Evolutionary conservation across 2,113 vertebrate species (phyloP).

Genomic region (Corythaeola cristata): DNA sequence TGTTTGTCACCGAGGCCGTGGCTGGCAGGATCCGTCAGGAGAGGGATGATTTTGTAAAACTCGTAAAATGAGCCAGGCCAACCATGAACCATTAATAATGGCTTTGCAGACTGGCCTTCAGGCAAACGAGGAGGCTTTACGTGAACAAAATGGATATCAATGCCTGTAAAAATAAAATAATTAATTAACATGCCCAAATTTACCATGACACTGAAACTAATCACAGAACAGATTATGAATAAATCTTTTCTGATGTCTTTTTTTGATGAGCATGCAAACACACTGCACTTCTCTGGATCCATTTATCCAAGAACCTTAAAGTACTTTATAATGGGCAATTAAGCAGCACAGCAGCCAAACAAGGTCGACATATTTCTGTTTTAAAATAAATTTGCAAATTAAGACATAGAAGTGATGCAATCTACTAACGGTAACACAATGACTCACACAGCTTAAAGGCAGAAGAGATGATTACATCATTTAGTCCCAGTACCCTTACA

Average conservation of each 20-base stretch:
- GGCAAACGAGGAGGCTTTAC: conserved; percentile 66
- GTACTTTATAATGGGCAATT: neutral
- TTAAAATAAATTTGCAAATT: conserved; percentile 30
- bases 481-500: neutral
- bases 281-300: neutral
- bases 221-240: neutral
- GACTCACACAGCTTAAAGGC: conserved; percentile 10
- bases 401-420: neutral
- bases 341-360: neutral
- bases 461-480: neutral
- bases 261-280: neutral
- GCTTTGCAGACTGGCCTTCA: conserved; percentile 57
- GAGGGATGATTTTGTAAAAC: conserved; percentile 81
- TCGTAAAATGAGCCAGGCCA: conserved; percentile 82
- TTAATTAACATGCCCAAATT: neutral
- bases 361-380: neutral
- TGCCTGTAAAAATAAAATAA: conserved; percentile 60
- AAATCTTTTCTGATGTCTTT: neutral
- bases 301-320: neutral
- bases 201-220: neutral
- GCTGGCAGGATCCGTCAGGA: conserved; percentile 74
- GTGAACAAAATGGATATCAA: conserved; percentile 79
- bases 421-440: neutral
- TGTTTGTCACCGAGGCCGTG: conserved; percentile 63
- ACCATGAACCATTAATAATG: conserved; percentile 80